Evolutionary conservation across 2,888 invertebrate genomes (phyloP).

Genomic region (Pseudanteris insignis): DNA sequence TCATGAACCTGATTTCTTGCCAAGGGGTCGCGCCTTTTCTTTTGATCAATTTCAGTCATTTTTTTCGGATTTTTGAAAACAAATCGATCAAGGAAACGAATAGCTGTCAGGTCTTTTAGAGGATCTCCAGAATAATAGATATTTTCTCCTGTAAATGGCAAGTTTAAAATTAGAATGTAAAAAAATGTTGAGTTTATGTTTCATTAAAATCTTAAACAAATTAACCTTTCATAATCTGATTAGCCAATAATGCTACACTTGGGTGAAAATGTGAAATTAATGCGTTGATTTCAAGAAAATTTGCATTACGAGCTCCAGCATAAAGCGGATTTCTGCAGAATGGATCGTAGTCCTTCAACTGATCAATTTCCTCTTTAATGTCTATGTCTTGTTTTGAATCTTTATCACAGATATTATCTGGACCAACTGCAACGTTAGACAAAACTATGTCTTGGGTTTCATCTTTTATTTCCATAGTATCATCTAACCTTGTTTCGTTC

Average conservation of each 20-base stretch:
- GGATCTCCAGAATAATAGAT: conserved; percentile 93
- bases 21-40: conserved; percentile 73
- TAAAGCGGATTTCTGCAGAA: conserved; percentile 84
- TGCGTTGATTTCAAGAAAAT: conserved; percentile 78
- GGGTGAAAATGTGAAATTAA: conserved; percentile 88
- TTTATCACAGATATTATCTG: conserved; percentile 9
- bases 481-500: not conserved
- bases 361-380: conserved; percentile 48
- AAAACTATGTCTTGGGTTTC: conserved; percentile 24
- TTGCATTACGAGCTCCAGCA: conserved; percentile 77
- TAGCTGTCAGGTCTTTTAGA: conserved; percentile 88
- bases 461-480: conserved; percentile 5
- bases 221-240: conserved; percentile 76
- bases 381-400: conserved; percentile 45
- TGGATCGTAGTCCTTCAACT: conserved; percentile 72
- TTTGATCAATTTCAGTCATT: conserved; percentile 65
- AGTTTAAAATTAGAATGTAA: not conserved
- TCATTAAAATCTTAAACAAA: not conserved
- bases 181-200: not conserved
- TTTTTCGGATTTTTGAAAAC: conserved; percentile 93
- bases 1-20: conserved; percentile 75
- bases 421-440: conserved; percentile 21
- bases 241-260: conserved; percentile 87
- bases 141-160: conserved; percentile 70
- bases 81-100: conserved; percentile 93